phyloP scores from a whole-genome alignment of 2,888 invertebrate species.

The Lasioglossum leucozonium region DNA sequence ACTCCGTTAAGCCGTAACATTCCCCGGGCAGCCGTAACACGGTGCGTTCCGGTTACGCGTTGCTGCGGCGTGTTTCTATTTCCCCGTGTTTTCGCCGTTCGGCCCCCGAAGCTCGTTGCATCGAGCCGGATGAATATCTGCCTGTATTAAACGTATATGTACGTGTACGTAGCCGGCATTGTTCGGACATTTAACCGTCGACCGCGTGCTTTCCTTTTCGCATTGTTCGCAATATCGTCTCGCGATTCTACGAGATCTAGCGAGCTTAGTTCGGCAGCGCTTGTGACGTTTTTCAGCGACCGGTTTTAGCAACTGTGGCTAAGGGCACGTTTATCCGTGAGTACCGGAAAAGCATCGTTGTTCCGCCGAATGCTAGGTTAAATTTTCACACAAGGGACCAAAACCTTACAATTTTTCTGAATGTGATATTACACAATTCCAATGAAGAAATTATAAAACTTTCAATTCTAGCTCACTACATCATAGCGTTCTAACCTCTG shows the following conservation, averaged over 20 bases:
- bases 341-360: background rate
- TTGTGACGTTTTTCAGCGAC: background rate
- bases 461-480: too few species aligned
- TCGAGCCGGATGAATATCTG: conserved; percentile 25
- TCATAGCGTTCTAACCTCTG: too few species aligned
- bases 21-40: conserved; percentile 24
- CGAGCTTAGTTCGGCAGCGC: background rate
- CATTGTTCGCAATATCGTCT: conserved; percentile 10
- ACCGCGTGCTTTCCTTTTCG: conserved; percentile 14
- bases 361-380: background rate
- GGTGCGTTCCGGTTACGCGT: conserved; percentile 33
- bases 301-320: background rate
- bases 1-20: conserved; percentile 58
- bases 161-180: conserved; percentile 7
- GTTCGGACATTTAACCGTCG: conserved; percentile 18
- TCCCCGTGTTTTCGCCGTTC: conserved; percentile 26
- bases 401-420: too few species aligned
- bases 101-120: background rate
- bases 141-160: conserved; percentile 19
- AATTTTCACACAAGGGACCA: too few species aligned
- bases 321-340: background rate
- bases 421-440: too few species aligned
- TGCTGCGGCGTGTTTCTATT: conserved; percentile 25
- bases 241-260: background rate
- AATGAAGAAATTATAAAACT: too few species aligned